Base-by-base conservation (phyloP, 2,113 vertebrate genomes). In the Ailurus styani region DNA sequence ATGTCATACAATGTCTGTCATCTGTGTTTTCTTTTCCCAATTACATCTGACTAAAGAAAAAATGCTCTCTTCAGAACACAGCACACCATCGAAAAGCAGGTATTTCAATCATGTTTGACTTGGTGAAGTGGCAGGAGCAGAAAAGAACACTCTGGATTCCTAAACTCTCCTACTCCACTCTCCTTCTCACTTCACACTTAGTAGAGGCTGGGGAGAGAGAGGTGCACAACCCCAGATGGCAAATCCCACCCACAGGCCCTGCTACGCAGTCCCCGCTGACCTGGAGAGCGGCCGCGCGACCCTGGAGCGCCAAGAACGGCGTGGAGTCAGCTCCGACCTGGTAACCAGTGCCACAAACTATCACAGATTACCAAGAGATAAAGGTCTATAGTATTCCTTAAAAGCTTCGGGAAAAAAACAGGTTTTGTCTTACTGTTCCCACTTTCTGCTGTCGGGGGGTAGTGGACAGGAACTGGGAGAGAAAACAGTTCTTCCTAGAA, bases 71-170 rank as follows among this genome's bases (percentile, higher is more conserved):
- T 82, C 18, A 20, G 78, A 75, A 60, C 34, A 50, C 15, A 89
- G 68, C 57, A 83, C 31, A 73, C 34, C 68, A 20, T 25, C n/a
- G 13, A 66, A 83, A 70, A n/a, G 62, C 29, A 93, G 70, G 17
- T 54, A 68, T 72, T 91, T 75, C 78, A 90, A 57, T 66, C 78
- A 79, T 50, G 40, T 45, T 18, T 54, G 54, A 23, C 95, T 73
- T 77, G 54, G 50, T 20, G 42, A 70, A 37, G 57, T 62, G 81
- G 81, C 40, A 37, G 12, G 47, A 90, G 20, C 73, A 87, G 29
- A 89, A 57, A 70, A 70, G 92, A 93, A 77, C 47, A 45, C 47
- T 77, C 93, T 54, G 20, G 84, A 97, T 96, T 95, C 95, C 95
- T 42, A 14, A 64, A 40, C 47, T 85, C 87, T 64, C 50, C 50